Conservation (phyloP, 2,113 vertebrate species). For the Hyperopisus bebe region DNA sequence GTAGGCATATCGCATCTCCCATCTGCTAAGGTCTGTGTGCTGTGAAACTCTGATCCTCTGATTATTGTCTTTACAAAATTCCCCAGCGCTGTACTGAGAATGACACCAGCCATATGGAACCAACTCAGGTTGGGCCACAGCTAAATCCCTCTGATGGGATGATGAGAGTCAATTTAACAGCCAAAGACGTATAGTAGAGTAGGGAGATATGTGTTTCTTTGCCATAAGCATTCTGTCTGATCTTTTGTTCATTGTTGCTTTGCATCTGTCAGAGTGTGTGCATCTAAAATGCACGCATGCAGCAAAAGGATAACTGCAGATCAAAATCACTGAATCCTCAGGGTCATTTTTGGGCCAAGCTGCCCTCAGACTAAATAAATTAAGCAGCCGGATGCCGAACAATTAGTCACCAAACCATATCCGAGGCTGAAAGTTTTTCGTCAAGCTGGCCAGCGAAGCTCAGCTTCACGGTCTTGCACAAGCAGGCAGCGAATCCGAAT, state of each 20-base stretch:
- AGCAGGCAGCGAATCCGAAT: background rate
- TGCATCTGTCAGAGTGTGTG: background rate
- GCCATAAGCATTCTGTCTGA: background rate
- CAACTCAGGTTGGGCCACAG: background rate
- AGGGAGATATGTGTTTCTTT: background rate
- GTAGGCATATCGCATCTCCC: background rate
- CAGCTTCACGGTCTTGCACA: background rate
- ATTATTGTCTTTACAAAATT: background rate
- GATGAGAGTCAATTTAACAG: background rate
- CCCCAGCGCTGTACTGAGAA: background rate
- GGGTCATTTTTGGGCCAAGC: background rate
- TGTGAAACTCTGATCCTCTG: background rate
- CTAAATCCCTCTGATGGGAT: background rate
- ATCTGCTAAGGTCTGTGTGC: background rate
- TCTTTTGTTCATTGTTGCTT: background rate
- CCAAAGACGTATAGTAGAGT: background rate
- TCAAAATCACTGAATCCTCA: background rate
- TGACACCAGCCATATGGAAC: background rate
- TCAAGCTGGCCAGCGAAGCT: background rate
- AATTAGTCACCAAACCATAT: background rate
- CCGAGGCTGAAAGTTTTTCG: background rate
- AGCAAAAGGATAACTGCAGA: background rate
- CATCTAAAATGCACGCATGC: background rate
- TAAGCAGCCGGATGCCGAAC: background rate
- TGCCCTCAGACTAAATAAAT: background rate